Percentiles rank a stretch among this genome's conserved stretches.
phyloP scores from a whole-genome alignment of 2,888 invertebrate genomes.

The Agrotis ipsilon region DNA sequence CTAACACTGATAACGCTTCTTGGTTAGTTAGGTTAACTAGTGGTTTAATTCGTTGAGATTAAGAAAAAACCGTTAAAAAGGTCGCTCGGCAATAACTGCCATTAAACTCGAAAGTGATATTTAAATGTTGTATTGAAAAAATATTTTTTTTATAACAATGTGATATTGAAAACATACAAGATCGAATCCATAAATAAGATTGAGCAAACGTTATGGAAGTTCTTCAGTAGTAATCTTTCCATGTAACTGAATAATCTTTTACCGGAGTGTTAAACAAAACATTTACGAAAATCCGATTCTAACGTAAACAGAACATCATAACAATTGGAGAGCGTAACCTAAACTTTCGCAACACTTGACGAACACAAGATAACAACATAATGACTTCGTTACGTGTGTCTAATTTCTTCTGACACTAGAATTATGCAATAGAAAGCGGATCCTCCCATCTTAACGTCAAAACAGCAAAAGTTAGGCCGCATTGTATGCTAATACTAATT shows the following conservation, averaged over 20 bases:
- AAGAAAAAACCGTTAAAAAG: too few species aligned
- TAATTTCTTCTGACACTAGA: constrained; percentile 58
- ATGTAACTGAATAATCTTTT: constrained; percentile 15
- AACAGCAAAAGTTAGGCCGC: constrained; percentile 54
- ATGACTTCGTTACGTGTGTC: constrained; percentile 52
- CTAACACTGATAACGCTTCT: constrained; percentile 47
- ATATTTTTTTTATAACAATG: background rate
- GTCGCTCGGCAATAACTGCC: too few species aligned
- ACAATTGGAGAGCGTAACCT: constrained; percentile 40
- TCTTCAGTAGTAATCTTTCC: constrained; percentile 15
- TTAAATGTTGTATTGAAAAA: background rate
- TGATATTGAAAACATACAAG: background rate
- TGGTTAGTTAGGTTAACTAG: constrained; percentile 31
- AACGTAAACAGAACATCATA: constrained; percentile 50
- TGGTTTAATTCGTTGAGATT: constrained; percentile 32
- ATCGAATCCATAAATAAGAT: constrained; percentile 1
- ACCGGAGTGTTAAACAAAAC: constrained; percentile 19
- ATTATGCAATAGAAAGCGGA: constrained; percentile 68
- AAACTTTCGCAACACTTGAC: constrained; percentile 52
- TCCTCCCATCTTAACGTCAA: constrained; percentile 39
- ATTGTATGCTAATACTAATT: constrained; percentile 74
- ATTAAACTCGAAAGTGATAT: background rate
- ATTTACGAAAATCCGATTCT: constrained; percentile 33
- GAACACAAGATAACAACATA: constrained; percentile 63
- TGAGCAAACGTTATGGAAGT: constrained; percentile 1